Evolutionary conservation across 2,113 vertebrate genomes (phyloP).

Genomic region (Amazona guildingii): DNA sequence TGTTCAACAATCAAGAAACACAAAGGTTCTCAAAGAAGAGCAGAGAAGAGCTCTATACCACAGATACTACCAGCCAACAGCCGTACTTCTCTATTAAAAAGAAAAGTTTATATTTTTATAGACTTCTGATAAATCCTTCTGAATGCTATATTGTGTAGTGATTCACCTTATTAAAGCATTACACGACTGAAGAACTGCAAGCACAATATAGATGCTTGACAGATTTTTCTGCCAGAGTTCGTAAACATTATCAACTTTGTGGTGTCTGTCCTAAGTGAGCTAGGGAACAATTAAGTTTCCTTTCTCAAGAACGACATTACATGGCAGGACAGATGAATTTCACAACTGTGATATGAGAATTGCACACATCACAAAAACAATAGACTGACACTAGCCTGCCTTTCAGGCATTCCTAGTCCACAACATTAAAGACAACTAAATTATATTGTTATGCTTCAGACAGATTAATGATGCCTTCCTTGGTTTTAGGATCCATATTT

Average conservation of each 20-base stretch:
- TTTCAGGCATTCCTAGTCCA: not conserved
- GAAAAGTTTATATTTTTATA: not conserved
- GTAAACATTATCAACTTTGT: not conserved
- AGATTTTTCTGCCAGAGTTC: not conserved
- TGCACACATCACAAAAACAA: not conserved
- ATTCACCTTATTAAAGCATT: not conserved
- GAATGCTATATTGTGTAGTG: not conserved
- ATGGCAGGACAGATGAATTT: not conserved
- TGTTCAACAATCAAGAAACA: not conserved
- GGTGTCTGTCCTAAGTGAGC: not conserved
- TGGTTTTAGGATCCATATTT: not conserved
- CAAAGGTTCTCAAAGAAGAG: not conserved
- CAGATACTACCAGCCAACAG: not conserved
- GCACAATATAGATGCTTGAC: not conserved
- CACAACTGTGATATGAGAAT: not conserved
- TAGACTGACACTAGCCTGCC: not conserved
- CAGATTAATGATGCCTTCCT: not conserved
- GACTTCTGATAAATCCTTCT: not conserved
- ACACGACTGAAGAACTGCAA: not conserved
- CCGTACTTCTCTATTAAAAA: not conserved
- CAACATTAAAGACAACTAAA: not conserved
- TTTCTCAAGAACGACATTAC: not conserved
- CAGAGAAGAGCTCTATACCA: not conserved
- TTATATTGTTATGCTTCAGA: not conserved
- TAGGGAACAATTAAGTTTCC: not conserved